Evolutionary conservation across 37 sponge, comb jelly and placozoan genomes (phyloP).

Genomic region (Hormiphora californensis): DNA sequence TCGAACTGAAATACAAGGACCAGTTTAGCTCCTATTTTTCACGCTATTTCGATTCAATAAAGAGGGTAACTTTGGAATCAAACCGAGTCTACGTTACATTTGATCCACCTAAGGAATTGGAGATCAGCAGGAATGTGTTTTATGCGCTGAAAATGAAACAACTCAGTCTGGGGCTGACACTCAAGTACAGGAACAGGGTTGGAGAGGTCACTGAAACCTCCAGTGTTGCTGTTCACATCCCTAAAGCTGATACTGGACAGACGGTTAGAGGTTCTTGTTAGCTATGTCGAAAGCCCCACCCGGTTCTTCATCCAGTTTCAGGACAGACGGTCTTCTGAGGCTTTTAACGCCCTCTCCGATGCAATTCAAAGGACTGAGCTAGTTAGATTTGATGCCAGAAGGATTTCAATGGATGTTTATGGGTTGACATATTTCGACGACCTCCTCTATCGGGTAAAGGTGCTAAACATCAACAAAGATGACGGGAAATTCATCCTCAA

Average conservation of each 20-base stretch:
- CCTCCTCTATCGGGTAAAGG: not conserved
- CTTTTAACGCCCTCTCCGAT: not conserved
- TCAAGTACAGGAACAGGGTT: too few species aligned
- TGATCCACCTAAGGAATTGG: not conserved
- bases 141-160: conserved; percentile 36
- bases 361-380: not conserved
- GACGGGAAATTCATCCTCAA: not conserved
- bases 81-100: conserved; percentile 32
- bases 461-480: not conserved
- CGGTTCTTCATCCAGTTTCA: not conserved
- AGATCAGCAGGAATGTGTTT: not conserved
- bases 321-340: not conserved
- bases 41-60: not conserved
- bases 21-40: conserved; percentile 7
- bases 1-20: not conserved
- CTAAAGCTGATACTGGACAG: too few species aligned
- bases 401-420: not conserved
- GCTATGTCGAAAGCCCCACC: conserved; percentile 7
- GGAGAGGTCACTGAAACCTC: too few species aligned
- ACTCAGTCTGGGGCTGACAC: not conserved
- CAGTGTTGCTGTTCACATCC: too few species aligned
- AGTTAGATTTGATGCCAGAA: not conserved
- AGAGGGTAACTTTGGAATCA: not conserved
- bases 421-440: not conserved
- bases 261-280: not conserved